phyloP scores from a whole-genome alignment of 2,888 invertebrate species.

The Melanostoma mellinum region DNA sequence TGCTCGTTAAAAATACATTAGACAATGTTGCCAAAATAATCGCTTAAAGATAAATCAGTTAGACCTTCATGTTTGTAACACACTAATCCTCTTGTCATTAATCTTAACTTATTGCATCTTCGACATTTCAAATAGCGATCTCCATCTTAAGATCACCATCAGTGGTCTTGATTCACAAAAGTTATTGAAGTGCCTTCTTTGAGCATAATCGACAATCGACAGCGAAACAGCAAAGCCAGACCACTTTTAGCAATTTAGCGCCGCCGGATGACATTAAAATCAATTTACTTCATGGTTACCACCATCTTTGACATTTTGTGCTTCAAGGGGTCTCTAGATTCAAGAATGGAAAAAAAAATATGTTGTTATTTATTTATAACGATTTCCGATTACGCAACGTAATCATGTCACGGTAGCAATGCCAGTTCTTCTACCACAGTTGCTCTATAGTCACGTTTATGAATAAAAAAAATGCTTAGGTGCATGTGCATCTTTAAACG shows the following conservation, averaged over 20 bases:
- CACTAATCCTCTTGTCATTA: too few relatives aligned
- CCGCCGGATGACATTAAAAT: conserved; percentile 60
- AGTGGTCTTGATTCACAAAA: conserved; percentile 34
- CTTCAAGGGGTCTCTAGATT: conserved; percentile 43
- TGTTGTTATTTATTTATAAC: conserved; percentile 47
- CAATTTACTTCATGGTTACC: conserved; percentile 50
- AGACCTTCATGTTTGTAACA: too few relatives aligned
- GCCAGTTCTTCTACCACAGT: conserved; percentile 1
- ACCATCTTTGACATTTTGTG: conserved; percentile 53
- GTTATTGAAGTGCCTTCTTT: conserved; percentile 5
- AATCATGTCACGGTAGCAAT: conserved; percentile 18
- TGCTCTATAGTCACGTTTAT: too few relatives aligned
- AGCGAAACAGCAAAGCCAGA: not conserved
- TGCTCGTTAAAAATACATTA: too few relatives aligned
- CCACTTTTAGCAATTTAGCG: conserved; percentile 18
- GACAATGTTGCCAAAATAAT: too few relatives aligned
- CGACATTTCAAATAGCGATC: conserved; percentile 44
- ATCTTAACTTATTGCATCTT: not conserved
- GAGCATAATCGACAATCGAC: conserved; percentile 9
- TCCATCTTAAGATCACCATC: conserved; percentile 27
- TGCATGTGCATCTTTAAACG: too few relatives aligned
- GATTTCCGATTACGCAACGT: conserved; percentile 64
- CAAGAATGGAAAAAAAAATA: conserved; percentile 20
- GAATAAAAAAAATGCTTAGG: too few relatives aligned
- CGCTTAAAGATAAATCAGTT: too few relatives aligned